Conservation (phyloP, 2,797 vertebrate species). For the Pelodytes ibericus region DNA sequence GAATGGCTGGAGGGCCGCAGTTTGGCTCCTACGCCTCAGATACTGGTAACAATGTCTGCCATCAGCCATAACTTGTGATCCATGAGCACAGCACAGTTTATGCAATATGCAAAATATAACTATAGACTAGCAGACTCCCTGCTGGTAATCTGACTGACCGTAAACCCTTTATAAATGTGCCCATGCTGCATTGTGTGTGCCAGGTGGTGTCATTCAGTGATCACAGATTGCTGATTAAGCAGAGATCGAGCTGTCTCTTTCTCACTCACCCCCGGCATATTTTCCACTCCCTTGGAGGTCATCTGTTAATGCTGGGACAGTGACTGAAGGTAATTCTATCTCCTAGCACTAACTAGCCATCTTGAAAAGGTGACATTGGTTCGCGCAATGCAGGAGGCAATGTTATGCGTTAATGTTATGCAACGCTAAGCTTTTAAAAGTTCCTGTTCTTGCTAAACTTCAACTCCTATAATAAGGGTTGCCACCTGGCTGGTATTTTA, state of each 20-base stretch:
- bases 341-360: background rate
- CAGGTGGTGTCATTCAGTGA: constrained; percentile 41
- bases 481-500: too few relatives aligned
- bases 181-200: constrained; percentile 50
- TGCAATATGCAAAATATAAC: background rate
- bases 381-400: background rate
- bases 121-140: constrained; percentile 14
- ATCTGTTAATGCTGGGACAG: constrained; percentile 26
- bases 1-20: too few relatives aligned
- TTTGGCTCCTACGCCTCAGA: too few relatives aligned
- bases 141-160: constrained; percentile 22
- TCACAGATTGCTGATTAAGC: constrained; percentile 30
- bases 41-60: too few relatives aligned
- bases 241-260: constrained; percentile 27
- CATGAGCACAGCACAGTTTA: background rate
- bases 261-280: constrained; percentile 9
- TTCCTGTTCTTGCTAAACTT: too few relatives aligned
- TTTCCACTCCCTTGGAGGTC: constrained; percentile 28
- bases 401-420: too few relatives aligned
- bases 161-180: constrained; percentile 50
- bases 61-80: too few relatives aligned
- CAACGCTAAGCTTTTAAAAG: too few relatives aligned
- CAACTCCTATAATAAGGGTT: too few relatives aligned
- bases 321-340: constrained; percentile 35
- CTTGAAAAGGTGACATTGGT: background rate